These are phyloP conservation scores for Cerceris rybyensis DNA, from an alignment of 2,888 invertebrate species.

Conservation along the genomic window DNA sequence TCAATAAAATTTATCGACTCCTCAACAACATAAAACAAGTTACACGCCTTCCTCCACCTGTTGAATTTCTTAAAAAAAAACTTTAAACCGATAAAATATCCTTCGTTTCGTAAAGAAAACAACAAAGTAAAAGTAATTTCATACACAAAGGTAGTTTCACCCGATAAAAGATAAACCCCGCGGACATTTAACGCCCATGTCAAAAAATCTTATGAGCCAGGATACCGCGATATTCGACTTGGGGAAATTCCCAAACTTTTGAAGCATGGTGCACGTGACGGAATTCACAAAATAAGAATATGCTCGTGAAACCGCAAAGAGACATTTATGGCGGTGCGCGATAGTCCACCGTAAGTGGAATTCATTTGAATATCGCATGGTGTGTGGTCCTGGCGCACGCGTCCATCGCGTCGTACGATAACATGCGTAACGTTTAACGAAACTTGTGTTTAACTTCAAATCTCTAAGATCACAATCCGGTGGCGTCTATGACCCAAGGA, in stretches of 20 bases:
- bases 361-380: conserved; percentile 75
- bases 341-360: conserved; percentile 58
- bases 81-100: no score
- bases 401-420: conserved; percentile 43
- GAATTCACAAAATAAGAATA: conserved; percentile 49
- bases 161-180: not conserved
- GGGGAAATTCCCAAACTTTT: conserved; percentile 40
- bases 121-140: no score
- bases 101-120: no score
- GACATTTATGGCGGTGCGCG: conserved; percentile 58
- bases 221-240: conserved; percentile 22
- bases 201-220: not conserved
- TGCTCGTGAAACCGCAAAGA: conserved; percentile 62
- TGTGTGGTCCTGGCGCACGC: conserved; percentile 72
- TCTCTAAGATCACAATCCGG: conserved; percentile 16
- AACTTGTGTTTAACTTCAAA: conserved; percentile 5
- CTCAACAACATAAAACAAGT: no score
- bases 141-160: no score
- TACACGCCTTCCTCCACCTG: no score
- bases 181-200: not conserved
- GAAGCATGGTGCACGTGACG: conserved; percentile 26
- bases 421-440: conserved; percentile 3
- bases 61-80: no score
- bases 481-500: not conserved
- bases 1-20: no score